Evolutionary conservation across 2,888 invertebrate species (phyloP).

Genomic region (Ochropleura plecta): DNA sequence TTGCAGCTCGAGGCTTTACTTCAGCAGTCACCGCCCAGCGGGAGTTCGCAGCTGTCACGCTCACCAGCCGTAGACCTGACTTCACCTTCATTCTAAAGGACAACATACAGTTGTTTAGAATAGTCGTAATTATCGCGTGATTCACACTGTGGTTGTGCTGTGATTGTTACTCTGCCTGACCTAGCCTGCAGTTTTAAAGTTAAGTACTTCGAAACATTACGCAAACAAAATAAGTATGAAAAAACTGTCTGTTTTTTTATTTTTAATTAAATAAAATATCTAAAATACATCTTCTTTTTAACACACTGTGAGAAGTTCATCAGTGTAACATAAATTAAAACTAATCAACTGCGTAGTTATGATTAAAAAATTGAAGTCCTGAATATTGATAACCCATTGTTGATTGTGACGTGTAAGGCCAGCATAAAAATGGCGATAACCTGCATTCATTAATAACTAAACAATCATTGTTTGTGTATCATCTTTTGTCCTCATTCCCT

Average conservation of each 20-base stretch:
- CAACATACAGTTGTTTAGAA: constrained; percentile 27
- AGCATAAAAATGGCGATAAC: constrained; percentile 10
- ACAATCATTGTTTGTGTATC: constrained; percentile 28
- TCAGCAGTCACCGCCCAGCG: constrained; percentile 97
- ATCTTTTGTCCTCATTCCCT: constrained; percentile 33
- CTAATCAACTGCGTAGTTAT: neutral
- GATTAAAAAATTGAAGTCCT: constrained; percentile 9
- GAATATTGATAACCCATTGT: constrained; percentile 47
- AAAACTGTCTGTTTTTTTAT: neutral
- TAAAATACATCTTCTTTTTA: neutral
- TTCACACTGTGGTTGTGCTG: neutral
- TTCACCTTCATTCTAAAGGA: constrained; percentile 95
- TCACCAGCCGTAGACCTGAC: constrained; percentile 95
- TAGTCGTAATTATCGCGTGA: neutral
- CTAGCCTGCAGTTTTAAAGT: neutral
- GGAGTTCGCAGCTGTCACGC: constrained; percentile 94
- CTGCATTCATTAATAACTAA: constrained; percentile 38
- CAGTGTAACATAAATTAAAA: neutral
- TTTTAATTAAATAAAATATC: neutral
- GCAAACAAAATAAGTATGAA: neutral
- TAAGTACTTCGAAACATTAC: neutral
- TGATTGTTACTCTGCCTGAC: neutral
- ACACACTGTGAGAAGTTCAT: neutral
- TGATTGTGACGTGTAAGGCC: constrained; percentile 11
- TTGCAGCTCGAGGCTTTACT: constrained; percentile 96